Evolutionary conservation across 2,113 vertebrate species (phyloP).

Genomic region (Pseudopipra pipra): DNA sequence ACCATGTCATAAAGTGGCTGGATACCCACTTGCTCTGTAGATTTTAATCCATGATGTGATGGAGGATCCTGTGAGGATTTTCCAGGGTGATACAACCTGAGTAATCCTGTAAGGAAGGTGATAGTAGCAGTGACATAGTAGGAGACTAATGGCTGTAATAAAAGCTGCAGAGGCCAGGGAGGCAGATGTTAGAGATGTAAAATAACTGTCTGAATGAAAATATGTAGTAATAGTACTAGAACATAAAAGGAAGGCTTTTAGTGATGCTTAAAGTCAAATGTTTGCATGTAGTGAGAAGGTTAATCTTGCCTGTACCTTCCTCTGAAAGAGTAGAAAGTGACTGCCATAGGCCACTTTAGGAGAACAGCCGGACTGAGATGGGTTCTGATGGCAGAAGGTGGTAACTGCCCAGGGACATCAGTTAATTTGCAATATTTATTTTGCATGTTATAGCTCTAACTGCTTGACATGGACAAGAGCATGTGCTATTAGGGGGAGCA

Average conservation of each 20-base stretch:
- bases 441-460: slow-evolving; percentile 35
- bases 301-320: not conserved
- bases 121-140: not conserved
- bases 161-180: not conserved
- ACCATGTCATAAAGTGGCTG: not conserved
- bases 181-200: not conserved
- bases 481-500: slow-evolving; percentile 32
- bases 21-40: not conserved
- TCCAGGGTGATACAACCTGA: not conserved
- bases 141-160: not conserved
- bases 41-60: not conserved
- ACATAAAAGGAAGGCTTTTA: not conserved
- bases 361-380: not conserved
- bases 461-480: slow-evolving; percentile 44
- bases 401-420: not conserved
- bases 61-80: not conserved
- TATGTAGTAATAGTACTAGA: not conserved
- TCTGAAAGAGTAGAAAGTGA: not conserved
- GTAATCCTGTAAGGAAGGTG: not conserved
- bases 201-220: not conserved
- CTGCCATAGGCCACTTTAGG: not conserved
- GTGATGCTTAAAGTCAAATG: not conserved
- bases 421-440: not conserved
- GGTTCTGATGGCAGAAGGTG: not conserved
- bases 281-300: not conserved